These are phyloP conservation scores for Brachyistius frenatus DNA, from an alignment of 2,113 vertebrate genomes.

Conservation along the genomic window DNA sequence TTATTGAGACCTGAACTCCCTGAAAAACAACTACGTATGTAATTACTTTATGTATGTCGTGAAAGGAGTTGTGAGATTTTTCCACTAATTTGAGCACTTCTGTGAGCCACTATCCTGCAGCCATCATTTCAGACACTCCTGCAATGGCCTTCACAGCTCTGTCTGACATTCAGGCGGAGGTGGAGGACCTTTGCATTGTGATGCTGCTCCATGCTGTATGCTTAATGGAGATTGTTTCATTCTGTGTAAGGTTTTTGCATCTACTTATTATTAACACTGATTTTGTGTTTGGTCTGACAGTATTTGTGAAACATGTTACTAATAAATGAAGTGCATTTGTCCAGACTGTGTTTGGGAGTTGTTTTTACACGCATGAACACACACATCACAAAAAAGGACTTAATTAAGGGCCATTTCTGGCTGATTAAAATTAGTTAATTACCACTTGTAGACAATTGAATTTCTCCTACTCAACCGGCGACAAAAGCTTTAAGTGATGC, in stretches of 20 bases:
- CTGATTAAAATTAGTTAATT: conserved; percentile 70
- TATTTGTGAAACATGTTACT: conserved; percentile 7
- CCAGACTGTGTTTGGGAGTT: conserved; percentile 11
- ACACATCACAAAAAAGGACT: conserved; percentile 17
- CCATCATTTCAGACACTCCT: too few relatives aligned
- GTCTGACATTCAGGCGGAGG: not conserved
- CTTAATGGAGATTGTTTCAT: not conserved
- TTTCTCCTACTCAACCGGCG: conserved; percentile 47
- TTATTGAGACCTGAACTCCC: not conserved
- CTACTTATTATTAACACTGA: conserved; percentile 9
- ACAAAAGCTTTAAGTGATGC: conserved; percentile 25
- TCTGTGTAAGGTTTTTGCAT: not conserved
- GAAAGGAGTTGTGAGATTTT: not conserved
- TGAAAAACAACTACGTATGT: not conserved
- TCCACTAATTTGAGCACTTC: not conserved
- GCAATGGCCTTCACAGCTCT: not conserved
- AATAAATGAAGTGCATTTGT: conserved; percentile 35
- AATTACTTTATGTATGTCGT: conserved; percentile 14
- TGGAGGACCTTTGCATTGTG: not conserved
- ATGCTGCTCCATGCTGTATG: not conserved
- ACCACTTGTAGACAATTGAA: conserved; percentile 57
- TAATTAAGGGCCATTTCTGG: conserved; percentile 49
- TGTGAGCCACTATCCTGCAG: too few relatives aligned
- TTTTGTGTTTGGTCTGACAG: not conserved
- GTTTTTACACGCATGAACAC: conserved; percentile 38